These are phyloP conservation scores for Heliconius nattereri DNA, from an alignment of 1,140 invertebrate species.

Conservation along the genomic window DNA sequence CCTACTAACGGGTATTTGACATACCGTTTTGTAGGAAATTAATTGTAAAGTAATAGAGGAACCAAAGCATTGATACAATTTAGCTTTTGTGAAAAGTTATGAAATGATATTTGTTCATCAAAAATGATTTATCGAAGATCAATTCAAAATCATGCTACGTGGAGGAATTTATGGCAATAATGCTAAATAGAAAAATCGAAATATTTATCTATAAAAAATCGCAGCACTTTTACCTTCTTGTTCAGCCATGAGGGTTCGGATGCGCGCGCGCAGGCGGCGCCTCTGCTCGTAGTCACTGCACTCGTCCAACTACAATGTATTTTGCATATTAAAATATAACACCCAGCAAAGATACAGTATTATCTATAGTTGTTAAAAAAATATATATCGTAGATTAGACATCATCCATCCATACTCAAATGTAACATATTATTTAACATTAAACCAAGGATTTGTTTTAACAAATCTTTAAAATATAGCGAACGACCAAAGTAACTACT, in stretches of 20 bases:
- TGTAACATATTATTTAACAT: no score
- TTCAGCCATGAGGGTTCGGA: slow-evolving; percentile 89
- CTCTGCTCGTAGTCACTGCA: slow-evolving; percentile 93
- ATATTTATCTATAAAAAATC: neutral
- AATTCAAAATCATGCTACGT: no score
- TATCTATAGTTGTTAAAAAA: no score
- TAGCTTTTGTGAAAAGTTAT: neutral
- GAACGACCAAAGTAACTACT: no score
- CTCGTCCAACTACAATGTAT: slow-evolving; percentile 87
- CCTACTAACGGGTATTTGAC: neutral
- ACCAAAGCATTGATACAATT: neutral
- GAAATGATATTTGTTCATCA: neutral
- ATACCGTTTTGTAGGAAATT: neutral
- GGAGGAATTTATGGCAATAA: no score
- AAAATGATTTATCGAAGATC: neutral
- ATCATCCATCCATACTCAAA: no score
- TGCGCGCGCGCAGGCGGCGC: slow-evolving; percentile 88
- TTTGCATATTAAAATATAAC: neutral
- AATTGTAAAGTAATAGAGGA: neutral
- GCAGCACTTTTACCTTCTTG: slow-evolving; percentile 84
- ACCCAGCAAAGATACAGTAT: neutral
- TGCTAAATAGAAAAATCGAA: neutral
- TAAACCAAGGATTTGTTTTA: no score
- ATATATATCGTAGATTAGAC: no score
- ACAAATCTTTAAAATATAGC: no score